A percentile compares a stretch with the other conserved stretches of the same genome.
These are phyloP conservation scores for Elephas maximus DNA, from an alignment of 2,113 vertebrate genomes.

Conservation along the genomic window DNA sequence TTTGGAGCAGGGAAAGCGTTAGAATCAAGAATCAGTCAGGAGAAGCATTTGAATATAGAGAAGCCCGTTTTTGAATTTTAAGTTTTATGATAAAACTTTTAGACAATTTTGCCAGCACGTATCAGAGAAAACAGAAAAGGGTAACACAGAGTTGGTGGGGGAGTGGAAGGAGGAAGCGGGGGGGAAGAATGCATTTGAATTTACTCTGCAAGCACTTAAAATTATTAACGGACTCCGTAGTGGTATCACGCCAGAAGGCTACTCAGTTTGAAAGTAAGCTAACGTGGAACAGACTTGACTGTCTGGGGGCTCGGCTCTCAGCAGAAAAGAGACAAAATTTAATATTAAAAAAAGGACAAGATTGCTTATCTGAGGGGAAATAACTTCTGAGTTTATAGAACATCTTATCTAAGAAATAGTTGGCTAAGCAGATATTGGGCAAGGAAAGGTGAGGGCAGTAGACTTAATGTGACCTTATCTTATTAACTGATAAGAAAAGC, in stretches of 20 bases:
- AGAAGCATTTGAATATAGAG: neutral
- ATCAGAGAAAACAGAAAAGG: constrained; percentile 2
- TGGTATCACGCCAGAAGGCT: neutral
- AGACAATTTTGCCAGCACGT: constrained; percentile 4
- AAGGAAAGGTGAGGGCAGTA: neutral
- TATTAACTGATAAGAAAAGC: constrained; percentile 30
- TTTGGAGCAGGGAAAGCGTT: neutral
- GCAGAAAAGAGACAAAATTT: constrained; percentile 55
- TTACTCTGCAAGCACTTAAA: neutral
- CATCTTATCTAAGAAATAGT: constrained; percentile 61
- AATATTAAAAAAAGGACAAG: constrained; percentile 44
- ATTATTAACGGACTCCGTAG: neutral
- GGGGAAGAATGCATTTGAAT: neutral
- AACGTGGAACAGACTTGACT: neutral
- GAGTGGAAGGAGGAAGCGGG: neutral
- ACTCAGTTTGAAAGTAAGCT: neutral
- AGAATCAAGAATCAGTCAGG: neutral
- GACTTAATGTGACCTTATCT: constrained; percentile 42
- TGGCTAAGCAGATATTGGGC: constrained; percentile 47
- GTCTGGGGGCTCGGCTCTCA: neutral
- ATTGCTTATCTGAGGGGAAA: constrained; percentile 43
- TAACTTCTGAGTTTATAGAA: neutral
- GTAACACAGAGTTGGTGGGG: neutral
- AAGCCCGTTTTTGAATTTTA: neutral
- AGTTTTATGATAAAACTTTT: neutral